These are phyloP conservation scores for Nomia melanderi DNA, from an alignment of 1,140 invertebrate genomes.

Conservation along the genomic window DNA sequence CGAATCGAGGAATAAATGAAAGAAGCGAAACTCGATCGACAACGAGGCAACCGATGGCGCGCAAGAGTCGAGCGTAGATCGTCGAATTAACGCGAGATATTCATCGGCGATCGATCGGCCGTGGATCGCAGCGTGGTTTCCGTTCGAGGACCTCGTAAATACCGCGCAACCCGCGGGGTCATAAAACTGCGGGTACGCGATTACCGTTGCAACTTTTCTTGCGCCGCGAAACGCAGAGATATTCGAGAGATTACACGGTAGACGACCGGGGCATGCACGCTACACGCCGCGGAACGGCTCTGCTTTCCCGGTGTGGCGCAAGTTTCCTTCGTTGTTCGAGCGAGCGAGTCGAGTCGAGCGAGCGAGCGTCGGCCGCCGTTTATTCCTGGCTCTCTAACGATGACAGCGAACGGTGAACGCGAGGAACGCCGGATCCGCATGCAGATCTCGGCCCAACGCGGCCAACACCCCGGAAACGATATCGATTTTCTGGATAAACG, in stretches of 20 bases:
- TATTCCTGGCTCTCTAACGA: constrained; percentile 6
- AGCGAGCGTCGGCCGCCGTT: too few species aligned
- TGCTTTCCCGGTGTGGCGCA: constrained; percentile 36
- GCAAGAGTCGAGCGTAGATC: neutral
- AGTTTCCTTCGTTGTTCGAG: too few species aligned
- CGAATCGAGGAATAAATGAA: too few species aligned
- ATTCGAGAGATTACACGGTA: constrained; percentile 43
- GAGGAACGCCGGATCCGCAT: neutral
- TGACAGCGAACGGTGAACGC: constrained; percentile 8
- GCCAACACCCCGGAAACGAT: neutral
- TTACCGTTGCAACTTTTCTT: constrained; percentile 46
- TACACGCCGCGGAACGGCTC: neutral
- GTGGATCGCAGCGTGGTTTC: neutral
- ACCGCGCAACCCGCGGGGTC: constrained; percentile 14
- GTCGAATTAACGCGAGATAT: neutral
- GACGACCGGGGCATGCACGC: constrained; percentile 15
- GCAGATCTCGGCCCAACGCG: neutral
- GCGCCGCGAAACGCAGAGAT: constrained; percentile 40
- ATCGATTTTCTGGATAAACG: constrained; percentile 13
- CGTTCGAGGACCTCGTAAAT: constrained; percentile 17
- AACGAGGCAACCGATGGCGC: too few species aligned
- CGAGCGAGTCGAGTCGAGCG: too few species aligned
- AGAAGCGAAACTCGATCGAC: too few species aligned
- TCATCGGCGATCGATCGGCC: neutral
- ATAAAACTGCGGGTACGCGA: constrained; percentile 27